These are phyloP conservation scores for Betta splendens DNA, from an alignment of 2,797 vertebrate species.

Conservation along the genomic window DNA sequence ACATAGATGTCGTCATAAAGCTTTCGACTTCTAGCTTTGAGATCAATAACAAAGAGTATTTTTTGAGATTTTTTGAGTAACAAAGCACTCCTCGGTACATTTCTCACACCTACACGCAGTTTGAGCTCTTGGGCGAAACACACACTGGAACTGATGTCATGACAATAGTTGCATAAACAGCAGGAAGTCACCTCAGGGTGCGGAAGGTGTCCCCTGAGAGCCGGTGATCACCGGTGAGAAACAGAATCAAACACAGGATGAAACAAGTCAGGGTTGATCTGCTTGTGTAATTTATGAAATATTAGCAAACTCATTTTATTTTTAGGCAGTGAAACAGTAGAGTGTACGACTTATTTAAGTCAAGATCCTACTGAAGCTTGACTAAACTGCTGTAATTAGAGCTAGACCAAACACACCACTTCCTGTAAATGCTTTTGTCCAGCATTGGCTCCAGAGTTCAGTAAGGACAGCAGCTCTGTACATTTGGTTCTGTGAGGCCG, in stretches of 20 bases:
- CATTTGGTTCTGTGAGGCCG: not conserved
- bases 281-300: not conserved
- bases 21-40: too few relatives aligned
- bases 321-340: not conserved
- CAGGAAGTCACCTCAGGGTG: constrained; percentile 56
- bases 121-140: constrained; percentile 26
- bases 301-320: not conserved
- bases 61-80: too few relatives aligned
- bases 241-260: not conserved
- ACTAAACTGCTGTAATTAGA: constrained; percentile 15
- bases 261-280: not conserved
- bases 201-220: constrained; percentile 39
- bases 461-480: not conserved
- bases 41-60: too few relatives aligned
- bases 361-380: too few relatives aligned
- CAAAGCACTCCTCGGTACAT: too few relatives aligned
- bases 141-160: constrained; percentile 65
- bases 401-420: constrained; percentile 26
- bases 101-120: constrained; percentile 29
- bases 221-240: not conserved
- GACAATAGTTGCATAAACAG: constrained; percentile 64
- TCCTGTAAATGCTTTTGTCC: constrained; percentile 20
- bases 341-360: too few relatives aligned
- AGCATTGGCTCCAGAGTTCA: constrained; percentile 4
- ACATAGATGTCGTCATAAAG: too few relatives aligned